Evolutionary conservation across 1,140 invertebrate species (phyloP), one percentile per base, ranked within the genome.

Genomic region (Drosophila cardini): DNA sequence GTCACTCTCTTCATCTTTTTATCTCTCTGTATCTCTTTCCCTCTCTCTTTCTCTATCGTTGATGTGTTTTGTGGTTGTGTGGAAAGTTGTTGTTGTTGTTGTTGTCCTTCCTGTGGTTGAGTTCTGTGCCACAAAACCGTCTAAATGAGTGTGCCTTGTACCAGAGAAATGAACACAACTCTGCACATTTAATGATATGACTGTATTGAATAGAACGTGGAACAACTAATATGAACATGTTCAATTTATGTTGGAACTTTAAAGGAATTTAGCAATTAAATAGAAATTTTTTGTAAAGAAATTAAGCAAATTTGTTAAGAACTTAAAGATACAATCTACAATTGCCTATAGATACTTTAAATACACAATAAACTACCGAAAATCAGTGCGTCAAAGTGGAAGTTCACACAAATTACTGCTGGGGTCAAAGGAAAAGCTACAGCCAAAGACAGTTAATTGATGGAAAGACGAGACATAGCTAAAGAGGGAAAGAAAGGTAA

Each of bases 61-160:
- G 83, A 87, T 87, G 83, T 87, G 79, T 83, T 86, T 82, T 86
- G 79, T 73, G 76, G 79, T 69, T 89, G 70, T 65, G 81, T 46
- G 72, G 65, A 57, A 58, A 70, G 57, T 73, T 73, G 71, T 26
- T 26, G 21, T 73, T 73, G 71, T 26, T 26, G 21, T 69, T 57
- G 56, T 64, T 72, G 53, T 67, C 53, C 34, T 46, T 42, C 18
- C 46, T 63, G 60, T 52, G 45, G 60, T 21, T 15, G 34, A 42
- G 45, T 72, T 45, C 62, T 65, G 50, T 11, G 34, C 32, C 62
- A 64, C 52, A 16, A 16, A 57, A 26, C 45, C 70, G 13, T 32
- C 30, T 46, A 68, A 68, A 72, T 68, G 70, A 72, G 63, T 52
- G 40, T 34, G 30, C 48, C 48, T 13, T 56, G 52, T 56, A 52